Evolutionary conservation across 2,797 vertebrate species (phyloP), one percentile per base, ranked within the genome.

Genomic region (Cercopithecus diana): DNA sequence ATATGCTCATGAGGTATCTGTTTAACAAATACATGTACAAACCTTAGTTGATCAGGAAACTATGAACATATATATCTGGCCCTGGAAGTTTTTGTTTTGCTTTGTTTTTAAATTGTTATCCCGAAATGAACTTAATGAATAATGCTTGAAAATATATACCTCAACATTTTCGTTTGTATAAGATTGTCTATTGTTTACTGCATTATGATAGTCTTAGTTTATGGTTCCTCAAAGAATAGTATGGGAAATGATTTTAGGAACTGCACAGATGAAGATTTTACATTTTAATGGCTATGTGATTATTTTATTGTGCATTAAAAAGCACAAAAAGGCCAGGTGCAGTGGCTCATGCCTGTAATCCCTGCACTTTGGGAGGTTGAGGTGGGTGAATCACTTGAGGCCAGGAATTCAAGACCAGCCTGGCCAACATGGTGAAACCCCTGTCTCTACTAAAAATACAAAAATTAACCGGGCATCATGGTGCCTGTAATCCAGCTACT

Each of bases 201-300:
- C 5, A 39, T 55, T 79, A 61, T 57, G 30, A 61, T 70, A 43
- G 8, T 73, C 39, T 50, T 50, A 43, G 36, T 33, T 33, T 58
- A 50, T 33, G n/a, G 33, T 58, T 93, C 64, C 9, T 72, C 58
- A 86, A 73, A 82, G 15, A 81, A 17, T 7, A 36, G 55, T 41
- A 28, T 55, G 12, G 48, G 13, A 61, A 81, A 75, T 84, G 41
- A 88, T 81, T 72, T 84, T 91, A 85, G n/a, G 33, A 84, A 88
- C 72, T 88, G 50, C 2, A 12, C 4, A 24, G 28, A 6, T 15
- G 24, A 90, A 88, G 79, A 76, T 67, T 55, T 85, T 91, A 92
- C 24, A 33, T 33, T 57, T 85, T 50, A 86, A 75, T 57, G 76
- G 50, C 30, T 17, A 75, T 20, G n/a, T 52, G 12, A 92, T 82